phyloP scores from a whole-genome alignment of 2,113 vertebrate genomes.

The Ophthalmolycus amberensis region DNA sequence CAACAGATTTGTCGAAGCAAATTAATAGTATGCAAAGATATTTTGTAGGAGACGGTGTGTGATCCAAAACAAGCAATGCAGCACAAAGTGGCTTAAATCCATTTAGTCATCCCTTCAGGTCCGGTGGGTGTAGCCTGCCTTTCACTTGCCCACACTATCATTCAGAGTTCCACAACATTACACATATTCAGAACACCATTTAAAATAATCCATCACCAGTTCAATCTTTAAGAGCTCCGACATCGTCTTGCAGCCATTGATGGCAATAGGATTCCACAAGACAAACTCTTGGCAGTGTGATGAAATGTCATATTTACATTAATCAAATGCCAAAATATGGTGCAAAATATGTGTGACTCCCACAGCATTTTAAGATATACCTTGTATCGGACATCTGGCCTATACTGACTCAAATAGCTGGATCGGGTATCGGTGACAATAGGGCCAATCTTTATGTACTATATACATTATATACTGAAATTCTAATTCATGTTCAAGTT shows the following conservation, averaged over 20 bases:
- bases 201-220: slow-evolving; percentile 11
- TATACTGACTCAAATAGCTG: too few relatives aligned
- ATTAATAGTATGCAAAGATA: neutral
- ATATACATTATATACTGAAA: too few relatives aligned
- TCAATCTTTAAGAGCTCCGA: neutral
- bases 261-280: neutral
- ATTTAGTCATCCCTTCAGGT: slow-evolving; percentile 4
- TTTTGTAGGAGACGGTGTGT: neutral
- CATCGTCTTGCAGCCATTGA: neutral
- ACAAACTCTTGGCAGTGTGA: slow-evolving; percentile 11
- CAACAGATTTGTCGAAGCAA: neutral
- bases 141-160: neutral
- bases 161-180: slow-evolving; percentile 6
- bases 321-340: slow-evolving; percentile 37
- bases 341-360: neutral
- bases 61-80: neutral
- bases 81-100: neutral
- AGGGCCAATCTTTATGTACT: too few relatives aligned
- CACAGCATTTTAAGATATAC: neutral
- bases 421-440: too few relatives aligned
- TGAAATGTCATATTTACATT: slow-evolving; percentile 38
- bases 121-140: neutral
- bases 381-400: too few relatives aligned
- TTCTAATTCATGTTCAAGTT: too few relatives aligned
- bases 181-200: neutral